A percentile compares a stretch with the other conserved stretches of the same genome.
Conservation (phyloP, 2,888 invertebrate genomes). For the Cataglyphis albicans region DNA sequence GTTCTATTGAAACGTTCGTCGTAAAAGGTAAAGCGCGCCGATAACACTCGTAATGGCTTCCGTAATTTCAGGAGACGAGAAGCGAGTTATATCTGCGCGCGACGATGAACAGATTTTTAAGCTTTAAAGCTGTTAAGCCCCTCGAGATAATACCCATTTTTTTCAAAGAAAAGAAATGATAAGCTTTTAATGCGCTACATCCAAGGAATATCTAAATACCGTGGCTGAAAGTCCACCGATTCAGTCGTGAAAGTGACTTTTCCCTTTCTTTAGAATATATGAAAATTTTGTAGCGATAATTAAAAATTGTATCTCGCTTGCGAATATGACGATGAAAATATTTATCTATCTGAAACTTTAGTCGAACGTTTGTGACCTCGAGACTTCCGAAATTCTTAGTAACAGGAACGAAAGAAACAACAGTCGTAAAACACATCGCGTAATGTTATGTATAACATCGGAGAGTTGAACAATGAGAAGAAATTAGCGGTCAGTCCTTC, state of each 20-base stretch:
- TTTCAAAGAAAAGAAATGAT: neutral
- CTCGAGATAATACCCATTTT: neutral
- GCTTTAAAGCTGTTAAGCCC: constrained; percentile 3
- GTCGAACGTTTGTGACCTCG: neutral
- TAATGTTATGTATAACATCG: constrained; percentile 34
- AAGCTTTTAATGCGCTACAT: constrained; percentile 7
- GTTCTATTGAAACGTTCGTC: constrained; percentile 44
- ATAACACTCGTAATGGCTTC: constrained; percentile 48
- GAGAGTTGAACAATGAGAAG: constrained; percentile 35
- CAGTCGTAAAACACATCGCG: constrained; percentile 36
- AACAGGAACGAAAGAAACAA: constrained; percentile 22
- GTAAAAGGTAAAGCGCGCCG: constrained; percentile 45
- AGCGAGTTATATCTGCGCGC: neutral
- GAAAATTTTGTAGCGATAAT: neutral
- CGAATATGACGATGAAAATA: neutral
- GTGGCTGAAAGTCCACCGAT: neutral
- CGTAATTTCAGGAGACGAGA: constrained; percentile 44
- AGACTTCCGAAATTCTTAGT: constrained; percentile 32
- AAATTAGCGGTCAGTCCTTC: constrained; percentile 44
- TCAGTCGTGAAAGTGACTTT: neutral
- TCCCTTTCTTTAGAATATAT: no score
- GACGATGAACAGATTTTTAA: constrained; percentile 21
- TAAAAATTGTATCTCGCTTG: neutral
- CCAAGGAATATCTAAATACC: neutral
- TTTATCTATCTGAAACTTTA: neutral